Evolutionary conservation across 53 echinoderm and acorn worm species (phyloP).

Genomic region (Holothuria scabra): DNA sequence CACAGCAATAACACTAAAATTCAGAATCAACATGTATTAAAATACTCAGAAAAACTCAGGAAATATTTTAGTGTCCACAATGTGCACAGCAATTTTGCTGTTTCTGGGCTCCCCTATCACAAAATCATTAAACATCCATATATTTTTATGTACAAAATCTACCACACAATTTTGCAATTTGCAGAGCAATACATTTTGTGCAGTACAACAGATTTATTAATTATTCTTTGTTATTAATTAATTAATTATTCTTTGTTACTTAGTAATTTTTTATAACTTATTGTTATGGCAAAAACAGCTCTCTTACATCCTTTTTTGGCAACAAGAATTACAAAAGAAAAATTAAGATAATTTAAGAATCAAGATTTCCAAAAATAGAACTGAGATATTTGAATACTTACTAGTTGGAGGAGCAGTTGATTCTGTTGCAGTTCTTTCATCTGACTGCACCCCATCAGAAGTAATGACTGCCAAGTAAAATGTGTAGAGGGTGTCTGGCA

Average conservation of each 20-base stretch:
- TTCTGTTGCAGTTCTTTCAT: conserved; percentile 23
- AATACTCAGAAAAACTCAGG: too few species aligned
- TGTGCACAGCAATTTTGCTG: too few species aligned
- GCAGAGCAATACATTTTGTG: too few species aligned
- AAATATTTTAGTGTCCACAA: too few species aligned
- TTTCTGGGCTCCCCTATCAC: too few species aligned
- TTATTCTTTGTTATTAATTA: too few species aligned
- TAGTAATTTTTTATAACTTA: not conserved
- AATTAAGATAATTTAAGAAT: not conserved
- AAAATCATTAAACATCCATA: too few species aligned
- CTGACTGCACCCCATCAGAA: conserved; percentile 27
- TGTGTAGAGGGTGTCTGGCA: conserved; percentile 56
- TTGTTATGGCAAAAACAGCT: not conserved
- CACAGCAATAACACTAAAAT: too few species aligned
- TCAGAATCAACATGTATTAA: too few species aligned
- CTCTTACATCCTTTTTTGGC: not conserved
- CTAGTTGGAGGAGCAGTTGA: conserved; percentile 47
- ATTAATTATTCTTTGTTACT: not conserved
- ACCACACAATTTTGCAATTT: too few species aligned
- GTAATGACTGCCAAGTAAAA: conserved; percentile 61
- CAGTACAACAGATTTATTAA: too few species aligned
- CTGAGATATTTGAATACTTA: conserved; percentile 26
- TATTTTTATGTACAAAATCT: too few species aligned
- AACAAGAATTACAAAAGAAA: not conserved
- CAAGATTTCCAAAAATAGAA: not conserved